These are phyloP conservation scores for Thaleichthys pacificus DNA, from an alignment of 2,797 vertebrate species.

Conservation along the genomic window DNA sequence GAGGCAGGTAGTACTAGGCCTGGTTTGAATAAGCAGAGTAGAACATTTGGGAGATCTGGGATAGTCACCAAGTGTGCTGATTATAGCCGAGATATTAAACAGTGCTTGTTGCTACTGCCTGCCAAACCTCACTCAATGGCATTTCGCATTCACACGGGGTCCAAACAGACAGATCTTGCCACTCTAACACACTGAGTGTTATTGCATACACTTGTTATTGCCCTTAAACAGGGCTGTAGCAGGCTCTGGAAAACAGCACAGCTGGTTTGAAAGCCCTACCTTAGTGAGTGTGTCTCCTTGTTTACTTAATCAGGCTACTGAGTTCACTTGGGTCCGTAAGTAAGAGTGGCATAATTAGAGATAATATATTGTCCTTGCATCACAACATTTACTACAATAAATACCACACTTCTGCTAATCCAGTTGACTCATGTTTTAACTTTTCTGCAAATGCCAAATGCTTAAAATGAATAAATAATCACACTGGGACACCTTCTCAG, in stretches of 20 bases:
- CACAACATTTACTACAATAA: constrained; percentile 26
- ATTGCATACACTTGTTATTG: constrained; percentile 33
- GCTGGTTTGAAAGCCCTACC: neutral
- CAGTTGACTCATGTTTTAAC: constrained; percentile 46
- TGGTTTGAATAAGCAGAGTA: constrained; percentile 67
- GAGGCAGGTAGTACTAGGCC: constrained; percentile 46
- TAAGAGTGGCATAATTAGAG: constrained; percentile 1
- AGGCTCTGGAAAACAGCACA: constrained; percentile 31
- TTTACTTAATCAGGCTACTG: constrained; percentile 41
- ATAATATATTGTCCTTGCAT: constrained; percentile 12
- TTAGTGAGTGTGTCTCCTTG: constrained; percentile 26
- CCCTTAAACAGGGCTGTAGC: constrained; percentile 39
- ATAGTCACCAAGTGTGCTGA: constrained; percentile 70
- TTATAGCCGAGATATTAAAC: constrained; percentile 75
- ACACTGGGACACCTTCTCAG: constrained; percentile 45
- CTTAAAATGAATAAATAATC: constrained; percentile 50
- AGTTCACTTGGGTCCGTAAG: constrained; percentile 33
- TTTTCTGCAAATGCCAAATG: constrained; percentile 43
- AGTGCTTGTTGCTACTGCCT: constrained; percentile 62
- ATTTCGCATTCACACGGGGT: constrained; percentile 65
- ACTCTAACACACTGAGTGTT: constrained; percentile 39
- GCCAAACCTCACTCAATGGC: constrained; percentile 66
- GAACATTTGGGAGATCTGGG: constrained; percentile 63
- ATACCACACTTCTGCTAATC: constrained; percentile 25
- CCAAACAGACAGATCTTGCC: constrained; percentile 55